Conservation (phyloP, 2,113 vertebrate species). For the Empidonax alnorum region DNA sequence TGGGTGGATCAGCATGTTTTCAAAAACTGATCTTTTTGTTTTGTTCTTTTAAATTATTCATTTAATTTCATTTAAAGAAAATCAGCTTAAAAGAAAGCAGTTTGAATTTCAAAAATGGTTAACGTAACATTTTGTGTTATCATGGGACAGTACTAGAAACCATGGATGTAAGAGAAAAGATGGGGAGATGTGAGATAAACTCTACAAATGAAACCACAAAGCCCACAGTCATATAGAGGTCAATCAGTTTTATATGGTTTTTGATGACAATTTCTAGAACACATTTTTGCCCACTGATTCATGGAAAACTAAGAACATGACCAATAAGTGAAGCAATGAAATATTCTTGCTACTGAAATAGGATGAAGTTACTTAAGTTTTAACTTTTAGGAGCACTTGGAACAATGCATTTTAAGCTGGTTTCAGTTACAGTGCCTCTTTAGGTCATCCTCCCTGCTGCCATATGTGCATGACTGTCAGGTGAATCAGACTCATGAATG, state of each 20-base stretch:
- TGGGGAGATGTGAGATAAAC: background rate
- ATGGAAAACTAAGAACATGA: background rate
- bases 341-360: background rate
- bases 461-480: background rate
- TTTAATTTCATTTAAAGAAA: background rate
- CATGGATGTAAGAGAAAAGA: background rate
- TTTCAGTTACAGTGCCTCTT: background rate
- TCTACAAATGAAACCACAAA: background rate
- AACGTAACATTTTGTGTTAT: background rate
- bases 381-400: background rate
- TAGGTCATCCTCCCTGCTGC: background rate
- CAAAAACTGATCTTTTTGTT: background rate
- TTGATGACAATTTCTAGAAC: background rate
- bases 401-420: background rate
- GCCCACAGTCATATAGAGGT: background rate
- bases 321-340: background rate
- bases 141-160: background rate
- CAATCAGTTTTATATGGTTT: background rate
- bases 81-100: background rate
- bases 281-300: conserved; percentile 27
- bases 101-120: background rate
- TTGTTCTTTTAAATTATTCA: background rate
- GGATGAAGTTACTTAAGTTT: background rate
- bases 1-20: background rate
- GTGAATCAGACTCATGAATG: background rate